Conservation (phyloP, 2,888 invertebrate species). For the Leucophora obtusa region DNA sequence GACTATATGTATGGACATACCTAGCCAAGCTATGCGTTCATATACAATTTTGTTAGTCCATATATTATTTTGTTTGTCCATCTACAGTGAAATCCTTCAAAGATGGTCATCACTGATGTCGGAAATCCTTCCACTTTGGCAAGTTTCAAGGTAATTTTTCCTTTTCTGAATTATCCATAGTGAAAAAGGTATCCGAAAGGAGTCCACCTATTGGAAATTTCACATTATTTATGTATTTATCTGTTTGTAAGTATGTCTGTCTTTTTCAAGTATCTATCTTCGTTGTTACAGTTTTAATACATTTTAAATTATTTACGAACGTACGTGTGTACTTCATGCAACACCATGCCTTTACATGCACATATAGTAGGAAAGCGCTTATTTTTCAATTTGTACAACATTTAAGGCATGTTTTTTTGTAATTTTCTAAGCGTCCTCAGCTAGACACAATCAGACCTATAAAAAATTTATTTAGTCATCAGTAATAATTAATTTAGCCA, state of each 20-base stretch:
- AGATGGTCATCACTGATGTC: too few species aligned
- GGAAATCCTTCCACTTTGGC: too few species aligned
- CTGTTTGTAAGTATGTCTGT: slow-evolving; percentile 26
- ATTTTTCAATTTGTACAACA: not conserved
- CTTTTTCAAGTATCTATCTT: slow-evolving; percentile 56
- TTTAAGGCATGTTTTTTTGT: too few species aligned
- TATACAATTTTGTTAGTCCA: slow-evolving; percentile 40
- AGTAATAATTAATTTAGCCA: too few species aligned
- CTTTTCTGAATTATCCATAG: too few species aligned
- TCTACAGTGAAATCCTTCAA: not conserved
- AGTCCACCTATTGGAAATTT: too few species aligned
- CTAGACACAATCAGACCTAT: too few species aligned
- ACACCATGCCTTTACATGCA: slow-evolving; percentile 47
- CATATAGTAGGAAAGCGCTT: not conserved
- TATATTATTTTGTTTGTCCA: not conserved
- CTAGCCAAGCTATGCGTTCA: slow-evolving; percentile 58
- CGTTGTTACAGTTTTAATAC: slow-evolving; percentile 62
- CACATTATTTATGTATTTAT: not conserved
- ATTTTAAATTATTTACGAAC: slow-evolving; percentile 55
- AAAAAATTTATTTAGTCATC: too few species aligned
- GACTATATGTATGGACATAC: slow-evolving; percentile 56
- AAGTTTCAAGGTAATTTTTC: too few species aligned
- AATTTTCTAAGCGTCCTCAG: too few species aligned
- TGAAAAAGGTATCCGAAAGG: too few species aligned
- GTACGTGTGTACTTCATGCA: slow-evolving; percentile 43